Conservation (phyloP, 2,113 vertebrate species). For the Sterrhoptilus dennistouni region DNA sequence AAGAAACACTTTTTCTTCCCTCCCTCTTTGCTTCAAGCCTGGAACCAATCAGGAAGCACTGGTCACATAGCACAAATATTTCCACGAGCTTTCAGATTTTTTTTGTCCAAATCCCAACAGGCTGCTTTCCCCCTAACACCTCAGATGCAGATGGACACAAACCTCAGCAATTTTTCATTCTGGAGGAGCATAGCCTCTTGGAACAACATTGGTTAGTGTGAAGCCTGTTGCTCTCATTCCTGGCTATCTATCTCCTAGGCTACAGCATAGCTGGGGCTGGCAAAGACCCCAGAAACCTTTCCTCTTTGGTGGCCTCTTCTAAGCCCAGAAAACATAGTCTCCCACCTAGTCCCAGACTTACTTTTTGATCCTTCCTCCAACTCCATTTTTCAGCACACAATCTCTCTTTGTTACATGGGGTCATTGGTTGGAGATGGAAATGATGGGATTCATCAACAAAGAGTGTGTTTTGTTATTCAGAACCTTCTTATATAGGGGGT, state of each 20-base stretch:
- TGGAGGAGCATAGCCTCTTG: not conserved
- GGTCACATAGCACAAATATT: not conserved
- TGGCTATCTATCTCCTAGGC: not conserved
- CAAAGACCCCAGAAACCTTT: not conserved
- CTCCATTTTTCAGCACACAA: not conserved
- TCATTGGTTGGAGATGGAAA: not conserved
- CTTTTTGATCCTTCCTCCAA: not conserved
- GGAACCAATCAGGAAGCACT: not conserved
- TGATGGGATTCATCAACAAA: not conserved
- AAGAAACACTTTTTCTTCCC: not conserved
- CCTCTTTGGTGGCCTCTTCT: not conserved
- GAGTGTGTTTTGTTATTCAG: not conserved
- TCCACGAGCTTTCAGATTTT: not conserved
- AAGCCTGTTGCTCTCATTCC: not conserved
- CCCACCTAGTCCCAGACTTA: not conserved
- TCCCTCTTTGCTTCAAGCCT: not conserved
- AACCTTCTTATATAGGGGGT: not conserved
- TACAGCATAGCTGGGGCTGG: not conserved
- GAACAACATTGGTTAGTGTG: not conserved
- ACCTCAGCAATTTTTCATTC: not conserved
- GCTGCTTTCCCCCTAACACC: not conserved
- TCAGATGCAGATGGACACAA: not conserved
- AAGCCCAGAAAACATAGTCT: not conserved
- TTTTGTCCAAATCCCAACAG: not conserved
- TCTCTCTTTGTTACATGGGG: not conserved